Evolutionary conservation across 1,140 invertebrate species (phyloP), one percentile per base, ranked within the genome.

Genomic region (Melanaphis sacchari): DNA sequence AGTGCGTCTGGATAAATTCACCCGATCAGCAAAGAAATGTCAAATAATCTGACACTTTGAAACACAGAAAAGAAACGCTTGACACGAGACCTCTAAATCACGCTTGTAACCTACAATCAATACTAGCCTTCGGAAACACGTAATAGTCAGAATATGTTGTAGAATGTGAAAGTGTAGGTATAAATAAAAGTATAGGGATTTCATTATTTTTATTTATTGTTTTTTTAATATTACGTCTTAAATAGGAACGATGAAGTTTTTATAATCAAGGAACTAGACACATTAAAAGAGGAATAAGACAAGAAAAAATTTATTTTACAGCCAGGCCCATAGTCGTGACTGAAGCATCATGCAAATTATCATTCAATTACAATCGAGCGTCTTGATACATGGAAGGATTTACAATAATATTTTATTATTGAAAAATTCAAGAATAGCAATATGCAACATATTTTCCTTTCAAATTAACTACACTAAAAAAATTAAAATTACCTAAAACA

Each of bases 1-100:
- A 43, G 85, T 18, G 46, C n/a, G 11, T 92, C 91, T 82, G 76
- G 76, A 82, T 92, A 92, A 84, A 91, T 91, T 92, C 59, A 92
- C 43, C 43, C 59, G 36, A 82, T 94, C 94, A 94, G 94, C 94
- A 95, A 95, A 94, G 94, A 90, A 95, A 94, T 95, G 94, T 94
- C 94, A 95, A 95, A 95, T 89, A 89, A 93, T 88, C 46, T 84
- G 76, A 92, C n/a, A 92, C 91, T 52, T 92, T 84, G 76, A 82
- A 92, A 92, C 91, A 92, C 43, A 92, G 43, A 92, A 92, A 92
- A 92, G 66, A 82, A 92, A 92, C 21, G 91, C 91, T 92, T 92
- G 91, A 84, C 91, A 92, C 66, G 91, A 92, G 76, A 92, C 91
- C 76, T 92, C 76, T 91, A 92, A 82, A 92, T 84, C n/a, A 49